phyloP scores from a whole-genome alignment of 2,797 vertebrate genomes.

The Anabas testudineus region DNA sequence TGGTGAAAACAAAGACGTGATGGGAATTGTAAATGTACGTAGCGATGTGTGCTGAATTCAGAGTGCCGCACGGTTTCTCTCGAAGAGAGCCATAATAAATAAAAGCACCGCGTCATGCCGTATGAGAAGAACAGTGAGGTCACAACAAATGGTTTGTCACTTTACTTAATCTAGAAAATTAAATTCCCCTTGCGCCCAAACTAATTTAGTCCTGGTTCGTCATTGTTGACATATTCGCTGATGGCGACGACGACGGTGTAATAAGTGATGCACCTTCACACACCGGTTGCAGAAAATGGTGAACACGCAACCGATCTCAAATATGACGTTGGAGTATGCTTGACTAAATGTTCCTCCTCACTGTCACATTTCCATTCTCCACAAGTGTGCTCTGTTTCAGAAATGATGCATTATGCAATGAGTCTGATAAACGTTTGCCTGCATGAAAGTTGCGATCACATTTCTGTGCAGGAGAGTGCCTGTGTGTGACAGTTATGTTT shows the following conservation, averaged over 20 bases:
- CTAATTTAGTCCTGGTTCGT: not conserved
- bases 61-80: not conserved
- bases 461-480: constrained; percentile 37
- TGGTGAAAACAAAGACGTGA: constrained; percentile 20
- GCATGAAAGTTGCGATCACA: constrained; percentile 48
- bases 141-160: not conserved
- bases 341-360: constrained; percentile 33
- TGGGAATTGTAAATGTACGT: constrained; percentile 2
- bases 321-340: not conserved
- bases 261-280: not conserved
- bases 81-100: not conserved
- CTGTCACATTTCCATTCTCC: constrained; percentile 41
- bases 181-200: not conserved
- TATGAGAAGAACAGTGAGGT: not conserved
- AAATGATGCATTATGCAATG: constrained; percentile 70
- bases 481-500: constrained; percentile 23
- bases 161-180: not conserved
- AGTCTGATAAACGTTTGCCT: constrained; percentile 52
- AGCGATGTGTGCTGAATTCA: not conserved
- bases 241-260: not conserved
- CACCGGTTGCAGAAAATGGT: not conserved
- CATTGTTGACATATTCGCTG: too few relatives aligned
- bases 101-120: not conserved
- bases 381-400: constrained; percentile 35
- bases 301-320: constrained; percentile 1